Evolutionary conservation across 2,797 vertebrate genomes (phyloP).

Genomic region (Crax fasciolata): DNA sequence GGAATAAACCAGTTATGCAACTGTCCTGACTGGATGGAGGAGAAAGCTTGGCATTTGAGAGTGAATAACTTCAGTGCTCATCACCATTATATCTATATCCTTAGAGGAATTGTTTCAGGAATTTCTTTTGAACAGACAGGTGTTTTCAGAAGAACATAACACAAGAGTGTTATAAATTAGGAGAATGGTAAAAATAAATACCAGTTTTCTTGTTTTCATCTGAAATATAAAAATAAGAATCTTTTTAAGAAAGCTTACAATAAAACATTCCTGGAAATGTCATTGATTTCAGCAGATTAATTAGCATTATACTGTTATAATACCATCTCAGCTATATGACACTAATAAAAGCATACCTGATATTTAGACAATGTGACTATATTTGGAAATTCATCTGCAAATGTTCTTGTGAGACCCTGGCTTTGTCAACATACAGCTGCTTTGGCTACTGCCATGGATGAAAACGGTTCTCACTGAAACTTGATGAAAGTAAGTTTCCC

Average conservation of each 20-base stretch:
- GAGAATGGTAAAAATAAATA: background rate
- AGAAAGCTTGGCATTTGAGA: background rate
- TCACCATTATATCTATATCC: fast-evolving
- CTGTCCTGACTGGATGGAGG: background rate
- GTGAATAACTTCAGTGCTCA: background rate
- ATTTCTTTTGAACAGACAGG: background rate
- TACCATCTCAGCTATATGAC: background rate
- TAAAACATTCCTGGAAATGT: background rate
- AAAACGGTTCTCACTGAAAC: background rate
- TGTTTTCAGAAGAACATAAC: background rate
- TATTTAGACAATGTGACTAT: background rate
- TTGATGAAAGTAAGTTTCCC: background rate
- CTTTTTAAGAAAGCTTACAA: background rate
- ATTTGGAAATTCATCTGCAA: background rate
- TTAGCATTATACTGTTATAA: background rate
- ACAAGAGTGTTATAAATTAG: background rate
- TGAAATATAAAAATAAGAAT: background rate
- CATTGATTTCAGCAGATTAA: background rate
- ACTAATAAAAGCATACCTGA: background rate
- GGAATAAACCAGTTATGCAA: background rate
- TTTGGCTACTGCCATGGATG: background rate
- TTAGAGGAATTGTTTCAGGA: background rate
- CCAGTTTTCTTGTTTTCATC: background rate
- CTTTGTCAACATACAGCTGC: background rate
- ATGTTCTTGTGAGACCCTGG: background rate